Conservation (phyloP, 2,113 vertebrate genomes). For the Plotosus lineatus region DNA sequence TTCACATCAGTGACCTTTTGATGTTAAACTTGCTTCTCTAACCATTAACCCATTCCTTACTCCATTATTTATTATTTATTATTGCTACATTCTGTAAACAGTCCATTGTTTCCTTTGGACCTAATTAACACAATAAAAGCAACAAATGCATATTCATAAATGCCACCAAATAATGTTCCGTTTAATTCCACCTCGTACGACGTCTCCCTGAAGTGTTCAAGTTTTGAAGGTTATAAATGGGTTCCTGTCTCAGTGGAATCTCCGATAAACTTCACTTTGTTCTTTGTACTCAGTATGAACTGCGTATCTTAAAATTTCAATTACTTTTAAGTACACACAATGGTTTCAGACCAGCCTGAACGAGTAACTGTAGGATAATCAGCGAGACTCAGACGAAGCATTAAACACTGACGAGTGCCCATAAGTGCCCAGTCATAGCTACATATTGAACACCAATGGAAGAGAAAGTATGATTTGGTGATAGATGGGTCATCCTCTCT, state of each 20-base stretch:
- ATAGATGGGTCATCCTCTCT: slow-evolving; percentile 20
- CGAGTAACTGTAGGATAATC: slow-evolving; percentile 38
- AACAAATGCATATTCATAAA: neutral
- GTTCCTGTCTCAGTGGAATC: neutral
- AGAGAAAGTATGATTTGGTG: slow-evolving; percentile 31
- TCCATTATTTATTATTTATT: neutral
- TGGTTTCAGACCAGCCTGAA: slow-evolving; percentile 28
- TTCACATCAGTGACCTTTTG: too few relatives aligned
- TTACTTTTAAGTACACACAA: slow-evolving; percentile 37
- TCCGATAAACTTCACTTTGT: neutral
- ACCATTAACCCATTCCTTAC: too few relatives aligned
- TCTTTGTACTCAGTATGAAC: slow-evolving; percentile 28
- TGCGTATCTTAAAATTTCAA: slow-evolving; percentile 39
- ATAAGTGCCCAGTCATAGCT: slow-evolving; percentile 34
- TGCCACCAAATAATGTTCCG: neutral
- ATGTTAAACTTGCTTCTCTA: too few relatives aligned
- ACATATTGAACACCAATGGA: slow-evolving; percentile 49
- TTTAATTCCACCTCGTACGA: neutral
- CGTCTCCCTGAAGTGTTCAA: neutral
- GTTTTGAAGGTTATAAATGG: slow-evolving; percentile 1
- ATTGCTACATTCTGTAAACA: neutral
- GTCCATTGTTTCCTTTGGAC: neutral
- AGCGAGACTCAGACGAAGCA: slow-evolving; percentile 6
- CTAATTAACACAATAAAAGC: neutral
- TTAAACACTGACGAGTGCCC: slow-evolving; percentile 27